Conservation (phyloP, 2,797 vertebrate species). For the Chaunax sp. region DNA sequence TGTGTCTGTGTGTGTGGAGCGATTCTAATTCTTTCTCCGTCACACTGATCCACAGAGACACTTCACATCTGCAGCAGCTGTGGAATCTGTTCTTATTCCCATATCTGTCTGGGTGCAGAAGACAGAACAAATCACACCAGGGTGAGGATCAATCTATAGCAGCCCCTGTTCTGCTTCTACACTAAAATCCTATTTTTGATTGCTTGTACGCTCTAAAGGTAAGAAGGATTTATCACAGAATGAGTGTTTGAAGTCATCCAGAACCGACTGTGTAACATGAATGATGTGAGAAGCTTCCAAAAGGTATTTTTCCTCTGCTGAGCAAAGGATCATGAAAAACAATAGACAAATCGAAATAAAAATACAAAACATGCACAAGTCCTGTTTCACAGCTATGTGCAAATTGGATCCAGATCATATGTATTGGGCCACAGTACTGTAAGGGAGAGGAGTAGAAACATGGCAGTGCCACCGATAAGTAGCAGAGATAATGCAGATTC, state of each 20-base stretch:
- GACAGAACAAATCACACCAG: constrained; percentile 1
- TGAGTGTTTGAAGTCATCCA: not conserved
- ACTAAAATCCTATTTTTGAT: not conserved
- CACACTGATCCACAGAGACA: constrained; percentile 4
- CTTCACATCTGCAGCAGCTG: constrained; percentile 23
- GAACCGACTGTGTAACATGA: not conserved
- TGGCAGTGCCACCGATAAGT: no score
- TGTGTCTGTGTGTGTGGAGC: no score
- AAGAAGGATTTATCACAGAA: not conserved
- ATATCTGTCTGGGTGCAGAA: not conserved
- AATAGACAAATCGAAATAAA: no score
- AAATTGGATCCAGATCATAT: no score
- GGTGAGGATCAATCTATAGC: not conserved
- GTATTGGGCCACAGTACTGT: no score
- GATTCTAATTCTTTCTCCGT: not conserved
- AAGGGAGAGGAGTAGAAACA: no score
- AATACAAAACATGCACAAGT: no score
- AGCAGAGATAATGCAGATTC: no score
- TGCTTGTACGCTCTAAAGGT: not conserved
- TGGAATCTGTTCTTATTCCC: constrained; percentile 4
- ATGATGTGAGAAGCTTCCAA: not conserved
- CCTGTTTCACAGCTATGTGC: no score
- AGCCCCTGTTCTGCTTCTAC: not conserved
- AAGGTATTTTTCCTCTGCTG: no score
- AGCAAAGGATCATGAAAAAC: no score